phyloP scores from a whole-genome alignment of 2,113 vertebrate genomes.

The Grallaria varia region DNA sequence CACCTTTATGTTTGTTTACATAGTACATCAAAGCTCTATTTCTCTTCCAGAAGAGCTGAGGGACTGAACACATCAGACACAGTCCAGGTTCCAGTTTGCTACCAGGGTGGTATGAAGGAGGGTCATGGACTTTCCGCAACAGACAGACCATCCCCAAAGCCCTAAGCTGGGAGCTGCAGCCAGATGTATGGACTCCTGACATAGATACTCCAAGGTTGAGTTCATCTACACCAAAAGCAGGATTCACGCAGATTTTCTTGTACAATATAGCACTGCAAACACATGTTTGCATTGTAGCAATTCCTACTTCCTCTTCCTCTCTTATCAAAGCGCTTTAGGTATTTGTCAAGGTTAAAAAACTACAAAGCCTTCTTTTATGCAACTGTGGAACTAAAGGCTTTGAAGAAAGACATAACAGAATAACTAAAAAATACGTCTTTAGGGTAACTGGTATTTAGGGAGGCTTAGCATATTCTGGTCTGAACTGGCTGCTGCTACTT shows the following conservation, averaged over 20 bases:
- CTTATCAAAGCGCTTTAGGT: neutral
- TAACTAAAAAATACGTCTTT: constrained; percentile 7
- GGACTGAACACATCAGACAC: neutral
- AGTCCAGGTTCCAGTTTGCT: constrained; percentile 28
- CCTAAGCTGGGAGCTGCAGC: neutral
- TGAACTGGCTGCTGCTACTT: neutral
- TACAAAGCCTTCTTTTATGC: neutral
- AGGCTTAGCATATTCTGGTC: neutral
- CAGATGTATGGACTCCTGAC: constrained; percentile 31
- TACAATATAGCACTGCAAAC: constrained; percentile 53
- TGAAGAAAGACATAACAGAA: constrained; percentile 30
- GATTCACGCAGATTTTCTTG: neutral
- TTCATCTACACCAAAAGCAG: neutral
- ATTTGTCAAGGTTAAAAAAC: constrained; percentile 7
- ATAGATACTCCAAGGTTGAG: neutral
- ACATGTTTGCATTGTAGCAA: neutral
- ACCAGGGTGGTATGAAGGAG: constrained; percentile 33
- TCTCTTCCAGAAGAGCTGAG: neutral
- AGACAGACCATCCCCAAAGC: neutral
- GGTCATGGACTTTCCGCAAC: neutral
- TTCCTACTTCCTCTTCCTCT: constrained; percentile 22
- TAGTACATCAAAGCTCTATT: neutral
- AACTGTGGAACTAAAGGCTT: constrained; percentile 23
- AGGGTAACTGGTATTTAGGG: neutral
- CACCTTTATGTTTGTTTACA: constrained; percentile 18